Conservation (phyloP, 2,888 invertebrate species). For the Nomada lathburiana region DNA sequence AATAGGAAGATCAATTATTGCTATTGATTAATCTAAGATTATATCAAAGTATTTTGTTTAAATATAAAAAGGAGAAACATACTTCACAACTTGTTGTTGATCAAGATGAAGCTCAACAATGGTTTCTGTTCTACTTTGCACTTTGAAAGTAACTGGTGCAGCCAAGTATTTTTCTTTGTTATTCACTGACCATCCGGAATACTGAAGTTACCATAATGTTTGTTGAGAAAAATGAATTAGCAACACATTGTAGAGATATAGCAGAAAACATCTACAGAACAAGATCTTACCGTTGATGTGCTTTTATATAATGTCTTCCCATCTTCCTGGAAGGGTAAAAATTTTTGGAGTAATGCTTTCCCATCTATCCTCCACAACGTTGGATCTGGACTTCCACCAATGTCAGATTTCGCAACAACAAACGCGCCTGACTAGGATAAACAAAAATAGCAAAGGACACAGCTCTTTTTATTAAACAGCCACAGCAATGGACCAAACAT, state of each 20-base stretch:
- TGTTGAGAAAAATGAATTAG: background rate
- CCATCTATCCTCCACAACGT: conserved; percentile 88
- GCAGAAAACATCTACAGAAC: background rate
- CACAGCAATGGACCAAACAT: background rate
- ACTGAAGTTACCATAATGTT: conserved; percentile 77
- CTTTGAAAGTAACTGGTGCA: conserved; percentile 84
- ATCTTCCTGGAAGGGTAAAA: conserved; percentile 86
- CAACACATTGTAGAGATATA: background rate
- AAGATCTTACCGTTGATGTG: conserved; percentile 85
- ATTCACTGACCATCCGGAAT: conserved; percentile 85
- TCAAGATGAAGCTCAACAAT: conserved; percentile 85
- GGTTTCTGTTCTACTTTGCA: conserved; percentile 85
- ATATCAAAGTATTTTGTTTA: background rate
- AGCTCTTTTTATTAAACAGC: background rate
- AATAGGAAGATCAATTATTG: background rate
- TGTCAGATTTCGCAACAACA: conserved; percentile 86
- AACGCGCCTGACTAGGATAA: conserved; percentile 86
- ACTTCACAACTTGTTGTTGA: conserved; percentile 80
- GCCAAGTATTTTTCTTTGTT: conserved; percentile 85
- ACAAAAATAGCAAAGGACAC: background rate
- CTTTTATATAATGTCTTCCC: conserved; percentile 85
- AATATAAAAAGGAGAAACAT: conserved; percentile 51
- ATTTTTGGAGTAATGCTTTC: conserved; percentile 87
- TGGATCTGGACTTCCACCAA: conserved; percentile 85
- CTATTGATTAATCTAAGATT: background rate